Evolutionary conservation across 1,140 invertebrate species (phyloP).

Genomic region (Drosophila gunungcola): DNA sequence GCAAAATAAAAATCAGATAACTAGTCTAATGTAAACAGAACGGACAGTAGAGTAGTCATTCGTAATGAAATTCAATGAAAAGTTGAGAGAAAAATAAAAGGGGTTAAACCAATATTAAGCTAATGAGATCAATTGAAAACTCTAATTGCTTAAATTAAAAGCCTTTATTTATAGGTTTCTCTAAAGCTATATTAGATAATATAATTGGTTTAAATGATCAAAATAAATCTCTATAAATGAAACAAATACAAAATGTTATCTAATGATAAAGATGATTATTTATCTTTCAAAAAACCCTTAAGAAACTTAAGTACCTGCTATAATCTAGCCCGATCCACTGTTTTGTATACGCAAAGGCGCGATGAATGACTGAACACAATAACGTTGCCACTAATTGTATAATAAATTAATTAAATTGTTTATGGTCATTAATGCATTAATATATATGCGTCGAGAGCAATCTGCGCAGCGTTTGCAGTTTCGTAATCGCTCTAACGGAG

Average conservation of each 20-base stretch:
- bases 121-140: too few relatives aligned
- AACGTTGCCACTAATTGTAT: constrained; percentile 66
- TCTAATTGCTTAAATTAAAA: too few relatives aligned
- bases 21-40: constrained; percentile 29
- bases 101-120: too few relatives aligned
- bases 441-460: constrained; percentile 44
- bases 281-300: background rate
- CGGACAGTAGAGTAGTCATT: background rate
- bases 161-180: background rate
- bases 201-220: background rate
- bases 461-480: constrained; percentile 59
- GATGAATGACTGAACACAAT: constrained; percentile 19
- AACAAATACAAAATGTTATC: background rate
- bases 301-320: background rate
- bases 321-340: background rate
- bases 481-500: constrained; percentile 73
- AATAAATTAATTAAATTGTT: constrained; percentile 67
- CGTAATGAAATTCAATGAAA: background rate
- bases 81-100: too few relatives aligned
- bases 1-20: constrained; percentile 9
- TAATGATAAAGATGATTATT: background rate
- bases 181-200: background rate
- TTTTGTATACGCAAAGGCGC: background rate
- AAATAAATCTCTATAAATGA: background rate
- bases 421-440: constrained; percentile 34